phyloP scores from a whole-genome alignment of 2,797 vertebrate species.

The Cirrhinus mrigala region DNA sequence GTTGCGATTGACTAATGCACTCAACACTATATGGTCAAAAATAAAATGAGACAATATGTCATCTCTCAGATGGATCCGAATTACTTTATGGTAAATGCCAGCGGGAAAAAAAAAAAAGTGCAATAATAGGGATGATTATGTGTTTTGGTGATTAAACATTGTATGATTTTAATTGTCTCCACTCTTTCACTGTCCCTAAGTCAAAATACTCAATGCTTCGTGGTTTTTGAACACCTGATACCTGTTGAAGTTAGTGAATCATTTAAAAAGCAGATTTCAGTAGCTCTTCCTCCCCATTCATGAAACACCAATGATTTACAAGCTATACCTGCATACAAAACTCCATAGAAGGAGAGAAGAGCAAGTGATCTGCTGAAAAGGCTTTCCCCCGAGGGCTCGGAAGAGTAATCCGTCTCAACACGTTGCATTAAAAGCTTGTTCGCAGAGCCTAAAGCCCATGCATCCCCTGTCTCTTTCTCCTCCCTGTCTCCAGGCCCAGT shows the following conservation, averaged over 20 bases:
- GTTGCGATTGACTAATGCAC: not conserved
- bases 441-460: slow-evolving; percentile 71
- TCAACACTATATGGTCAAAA: not conserved
- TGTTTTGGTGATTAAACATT: not conserved
- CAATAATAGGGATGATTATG: not conserved
- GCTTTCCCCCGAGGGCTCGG: slow-evolving; percentile 63
- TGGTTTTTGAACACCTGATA: slow-evolving; percentile 58
- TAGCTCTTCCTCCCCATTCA: slow-evolving; percentile 55
- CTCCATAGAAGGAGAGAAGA: slow-evolving; percentile 64
- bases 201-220: not conserved
- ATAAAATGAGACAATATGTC: not conserved
- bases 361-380: slow-evolving; percentile 54
- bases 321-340: slow-evolving; percentile 71
- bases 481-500: slow-evolving; percentile 50
- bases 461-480: slow-evolving; percentile 58
- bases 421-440: slow-evolving; percentile 73
- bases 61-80: not conserved
- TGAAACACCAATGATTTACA: slow-evolving; percentile 73
- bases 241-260: slow-evolving; percentile 65
- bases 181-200: not conserved
- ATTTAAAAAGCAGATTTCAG: slow-evolving; percentile 69
- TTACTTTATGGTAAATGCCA: too few species aligned
- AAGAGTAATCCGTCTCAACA: slow-evolving; percentile 68
- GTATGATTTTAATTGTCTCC: not conserved
- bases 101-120: not conserved